Base-by-base conservation (phyloP, 1,140 invertebrate genomes). In the Ridgeia piscesae region DNA sequence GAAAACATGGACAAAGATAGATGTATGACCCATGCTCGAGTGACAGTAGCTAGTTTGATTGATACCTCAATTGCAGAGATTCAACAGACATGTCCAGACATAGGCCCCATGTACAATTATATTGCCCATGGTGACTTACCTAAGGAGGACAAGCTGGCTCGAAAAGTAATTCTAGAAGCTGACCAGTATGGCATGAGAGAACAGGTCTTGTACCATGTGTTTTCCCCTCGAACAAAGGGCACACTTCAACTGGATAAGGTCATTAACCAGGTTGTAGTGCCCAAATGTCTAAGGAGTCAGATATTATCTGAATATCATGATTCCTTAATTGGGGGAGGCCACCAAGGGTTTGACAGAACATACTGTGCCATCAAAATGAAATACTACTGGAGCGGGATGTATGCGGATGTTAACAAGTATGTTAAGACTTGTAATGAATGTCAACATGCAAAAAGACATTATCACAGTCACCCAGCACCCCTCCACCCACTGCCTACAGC, bases 361-460 rank as follows among this genome's bases (percentile, higher is more conserved):
- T 92, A 90, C 50, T 31, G 77, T 14, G 35, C 92, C 35, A 91
- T 94, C n/a, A 35, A 91, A 88, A 77, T 92, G 31, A 94, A 94
- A 34, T 94, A 94, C 91, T 94, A 89, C 34, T 94, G 92, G 92
- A 93, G 93, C 27, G 91, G 89, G 88, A 94, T 94, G 94, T 93
- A 92, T 88, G 90, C 93, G 34, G 88, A 93, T 21, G 91, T 93
- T 34, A 88, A 90, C 88, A 91, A 93, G 35, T 94, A 94, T 89
- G 89, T 94, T 9, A 92, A 58, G 21, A 50, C 93, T 27, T 94
- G 94, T 93, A 93, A 93, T 31, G 35, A 35, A 33, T 94, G 94
- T 93, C 89, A 94, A 94, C 93, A 35, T 89, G 77, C 21, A 89
- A 17, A 94, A 94, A 93, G 31, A 88, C n/a, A 91, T 35, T 89